Evolutionary conservation across 2,113 vertebrate genomes (phyloP).

Genomic region (Psophia crepitans): DNA sequence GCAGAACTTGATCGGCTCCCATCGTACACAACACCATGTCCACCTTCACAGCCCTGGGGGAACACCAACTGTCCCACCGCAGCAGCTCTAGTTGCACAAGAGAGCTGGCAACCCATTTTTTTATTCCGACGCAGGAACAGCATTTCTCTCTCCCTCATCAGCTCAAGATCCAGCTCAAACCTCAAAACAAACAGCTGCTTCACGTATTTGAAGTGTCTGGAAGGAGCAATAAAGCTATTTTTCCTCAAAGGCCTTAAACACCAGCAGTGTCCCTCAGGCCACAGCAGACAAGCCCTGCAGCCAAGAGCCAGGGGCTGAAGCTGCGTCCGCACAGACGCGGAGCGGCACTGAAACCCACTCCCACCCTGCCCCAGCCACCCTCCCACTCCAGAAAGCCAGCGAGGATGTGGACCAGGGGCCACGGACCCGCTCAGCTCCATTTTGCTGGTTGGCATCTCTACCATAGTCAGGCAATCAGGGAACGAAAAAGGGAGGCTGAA

Average conservation of each 20-base stretch:
- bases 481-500: neutral
- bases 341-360: neutral
- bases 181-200: neutral
- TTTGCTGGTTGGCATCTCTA: neutral
- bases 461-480: neutral
- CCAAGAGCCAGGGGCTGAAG: neutral
- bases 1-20: neutral
- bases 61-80: fast-evolving
- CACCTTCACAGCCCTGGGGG: neutral
- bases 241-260: neutral
- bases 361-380: neutral
- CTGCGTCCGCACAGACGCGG: neutral
- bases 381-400: neutral
- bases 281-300: neutral
- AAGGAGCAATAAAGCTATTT: neutral
- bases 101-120: neutral
- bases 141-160: neutral
- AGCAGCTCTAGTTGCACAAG: neutral
- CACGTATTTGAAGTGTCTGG: neutral
- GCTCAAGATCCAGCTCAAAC: neutral
- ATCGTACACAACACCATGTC: neutral
- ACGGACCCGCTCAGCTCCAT: fast-evolving
- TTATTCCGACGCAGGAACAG: neutral
- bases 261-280: neutral
- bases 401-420: neutral